Evolutionary conservation across 2,888 invertebrate genomes (phyloP).

Genomic region (Augochlorella aurata): DNA sequence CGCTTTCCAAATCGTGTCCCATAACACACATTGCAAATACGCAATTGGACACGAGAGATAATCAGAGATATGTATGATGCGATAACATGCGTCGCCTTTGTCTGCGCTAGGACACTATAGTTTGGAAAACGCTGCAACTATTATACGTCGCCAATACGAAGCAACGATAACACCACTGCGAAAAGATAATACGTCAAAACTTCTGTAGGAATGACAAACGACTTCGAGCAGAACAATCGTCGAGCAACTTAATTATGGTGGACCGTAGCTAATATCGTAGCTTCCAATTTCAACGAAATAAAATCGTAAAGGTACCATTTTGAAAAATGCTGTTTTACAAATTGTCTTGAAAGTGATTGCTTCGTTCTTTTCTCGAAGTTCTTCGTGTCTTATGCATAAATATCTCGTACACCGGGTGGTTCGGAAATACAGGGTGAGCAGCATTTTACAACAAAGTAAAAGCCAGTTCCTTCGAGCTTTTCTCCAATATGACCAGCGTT

Average conservation of each 20-base stretch:
- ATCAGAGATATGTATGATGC: constrained; percentile 1
- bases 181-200: neutral
- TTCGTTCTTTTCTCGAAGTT: neutral
- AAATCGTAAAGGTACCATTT: neutral
- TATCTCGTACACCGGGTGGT: neutral
- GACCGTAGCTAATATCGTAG: neutral
- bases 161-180: neutral
- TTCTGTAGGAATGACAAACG: neutral
- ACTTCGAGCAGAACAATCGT: neutral
- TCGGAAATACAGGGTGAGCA: constrained; percentile 1
- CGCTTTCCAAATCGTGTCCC: constrained; percentile 37
- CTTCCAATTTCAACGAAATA: neutral
- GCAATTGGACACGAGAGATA: constrained; percentile 13
- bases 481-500: neutral
- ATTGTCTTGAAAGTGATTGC: neutral
- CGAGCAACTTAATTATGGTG: neutral
- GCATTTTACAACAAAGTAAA: neutral
- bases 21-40: neutral
- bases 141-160: neutral
- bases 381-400: neutral
- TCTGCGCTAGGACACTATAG: constrained; percentile 10
- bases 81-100: neutral
- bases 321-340: neutral
- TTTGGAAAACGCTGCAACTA: constrained; percentile 32
- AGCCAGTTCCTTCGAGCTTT: neutral